Evolutionary conservation across 2,113 vertebrate genomes (phyloP).

Genomic region (Athene noctua): DNA sequence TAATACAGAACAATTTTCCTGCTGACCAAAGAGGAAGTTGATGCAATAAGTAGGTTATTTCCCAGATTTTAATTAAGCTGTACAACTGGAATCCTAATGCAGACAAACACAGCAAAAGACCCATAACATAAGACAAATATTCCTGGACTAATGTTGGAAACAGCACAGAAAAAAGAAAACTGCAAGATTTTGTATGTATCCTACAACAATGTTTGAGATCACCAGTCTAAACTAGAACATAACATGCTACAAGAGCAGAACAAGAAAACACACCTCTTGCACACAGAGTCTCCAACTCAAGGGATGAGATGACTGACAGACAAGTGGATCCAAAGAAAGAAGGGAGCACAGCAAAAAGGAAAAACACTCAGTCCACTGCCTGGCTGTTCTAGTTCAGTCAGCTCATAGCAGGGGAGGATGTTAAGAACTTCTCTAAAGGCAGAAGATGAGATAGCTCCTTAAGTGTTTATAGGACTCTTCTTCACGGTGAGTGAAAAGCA

Average conservation of each 20-base stretch:
- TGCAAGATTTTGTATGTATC: not conserved
- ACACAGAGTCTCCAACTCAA: not conserved
- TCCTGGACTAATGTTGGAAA: not conserved
- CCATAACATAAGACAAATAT: not conserved
- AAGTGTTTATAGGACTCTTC: not conserved
- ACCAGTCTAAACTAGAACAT: not conserved
- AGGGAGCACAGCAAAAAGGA: not conserved
- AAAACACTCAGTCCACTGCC: not conserved
- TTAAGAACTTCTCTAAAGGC: not conserved
- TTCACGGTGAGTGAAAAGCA: not conserved
- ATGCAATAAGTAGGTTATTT: not conserved
- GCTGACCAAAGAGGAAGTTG: not conserved
- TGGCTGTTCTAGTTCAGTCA: not conserved
- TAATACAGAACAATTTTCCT: not conserved
- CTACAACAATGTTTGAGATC: not conserved
- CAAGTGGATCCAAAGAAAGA: not conserved
- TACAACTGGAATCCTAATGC: not conserved
- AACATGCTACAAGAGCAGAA: not conserved
- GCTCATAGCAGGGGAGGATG: not conserved
- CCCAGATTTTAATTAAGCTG: slow-evolving; percentile 20
- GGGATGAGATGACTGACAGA: not conserved
- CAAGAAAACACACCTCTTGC: not conserved
- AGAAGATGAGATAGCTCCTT: not conserved
- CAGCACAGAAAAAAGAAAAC: not conserved
- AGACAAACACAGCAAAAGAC: not conserved